Percentiles rank a stretch among this genome's conserved stretches.
phyloP scores from a whole-genome alignment of 2,113 vertebrate species.

The Diphyllodes magnificus region DNA sequence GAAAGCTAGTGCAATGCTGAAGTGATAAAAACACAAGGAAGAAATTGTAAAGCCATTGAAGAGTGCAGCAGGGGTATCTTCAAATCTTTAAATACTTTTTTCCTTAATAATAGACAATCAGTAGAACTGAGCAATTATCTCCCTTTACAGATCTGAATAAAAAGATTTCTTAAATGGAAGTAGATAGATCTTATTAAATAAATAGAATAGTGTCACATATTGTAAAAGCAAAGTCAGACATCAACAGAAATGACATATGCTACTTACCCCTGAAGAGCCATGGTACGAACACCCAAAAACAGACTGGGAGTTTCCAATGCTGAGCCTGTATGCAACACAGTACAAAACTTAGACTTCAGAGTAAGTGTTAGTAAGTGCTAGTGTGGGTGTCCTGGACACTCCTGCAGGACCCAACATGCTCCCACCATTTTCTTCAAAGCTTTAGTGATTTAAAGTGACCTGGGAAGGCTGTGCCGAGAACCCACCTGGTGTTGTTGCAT shows the following conservation, averaged over 20 bases:
- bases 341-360: neutral
- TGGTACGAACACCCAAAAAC: neutral
- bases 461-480: neutral
- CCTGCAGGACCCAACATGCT: neutral
- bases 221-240: neutral
- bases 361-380: neutral
- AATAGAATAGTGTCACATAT: neutral
- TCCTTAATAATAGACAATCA: constrained; percentile 9
- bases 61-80: constrained; percentile 26
- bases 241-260: neutral
- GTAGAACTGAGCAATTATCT: constrained; percentile 27
- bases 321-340: rapidly evolving
- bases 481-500: neutral
- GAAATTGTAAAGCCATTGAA: constrained; percentile 17
- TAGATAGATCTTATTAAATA: neutral
- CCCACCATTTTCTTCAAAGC: neutral
- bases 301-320: neutral
- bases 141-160: neutral
- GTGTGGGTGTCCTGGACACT: neutral
- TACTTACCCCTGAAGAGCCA: neutral
- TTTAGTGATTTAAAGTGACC: neutral
- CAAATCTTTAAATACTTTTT: constrained; percentile 24
- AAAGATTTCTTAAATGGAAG: constrained; percentile 7
- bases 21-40: constrained; percentile 49
- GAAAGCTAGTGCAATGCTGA: constrained; percentile 8